These are phyloP conservation scores for Torymus texanus DNA, from an alignment of 2,888 invertebrate genomes.

Conservation along the genomic window DNA sequence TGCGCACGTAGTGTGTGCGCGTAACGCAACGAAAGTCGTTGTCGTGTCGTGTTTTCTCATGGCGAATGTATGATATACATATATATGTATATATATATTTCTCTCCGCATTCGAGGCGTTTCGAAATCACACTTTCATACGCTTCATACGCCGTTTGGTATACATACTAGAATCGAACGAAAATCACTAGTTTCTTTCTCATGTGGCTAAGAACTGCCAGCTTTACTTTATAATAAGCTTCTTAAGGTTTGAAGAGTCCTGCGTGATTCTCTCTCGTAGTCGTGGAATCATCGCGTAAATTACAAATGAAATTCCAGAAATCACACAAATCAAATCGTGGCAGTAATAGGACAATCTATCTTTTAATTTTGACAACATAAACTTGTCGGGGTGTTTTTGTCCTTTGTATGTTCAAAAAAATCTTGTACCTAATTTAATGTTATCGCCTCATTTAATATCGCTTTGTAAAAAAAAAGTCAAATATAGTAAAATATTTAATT, in stretches of 20 bases:
- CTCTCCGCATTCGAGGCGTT: conserved; percentile 6
- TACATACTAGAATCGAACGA: conserved; percentile 38
- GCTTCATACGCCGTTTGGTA: neutral
- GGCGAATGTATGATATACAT: neutral
- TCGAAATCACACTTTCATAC: conserved; percentile 11
- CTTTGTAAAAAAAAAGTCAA: neutral
- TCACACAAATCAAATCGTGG: neutral
- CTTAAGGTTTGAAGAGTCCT: conserved; percentile 23
- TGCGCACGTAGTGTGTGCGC: neutral
- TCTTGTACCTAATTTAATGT: conserved; percentile 1
- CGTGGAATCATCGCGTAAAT: neutral
- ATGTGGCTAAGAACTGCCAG: conserved; percentile 38
- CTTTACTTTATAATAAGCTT: conserved; percentile 24
- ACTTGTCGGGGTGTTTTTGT: too few relatives aligned
- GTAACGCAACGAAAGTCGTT: conserved; percentile 30
- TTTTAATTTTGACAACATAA: neutral
- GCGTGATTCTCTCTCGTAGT: conserved; percentile 27
- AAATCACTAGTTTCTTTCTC: conserved; percentile 42
- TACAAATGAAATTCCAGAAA: neutral
- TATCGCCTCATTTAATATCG: neutral
- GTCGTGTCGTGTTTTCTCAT: neutral
- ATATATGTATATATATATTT: neutral
- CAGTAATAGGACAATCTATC: conserved; percentile 1
- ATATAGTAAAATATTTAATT: too few relatives aligned
- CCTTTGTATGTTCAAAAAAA: conserved; percentile 7